A percentile compares a stretch with the other conserved stretches of the same genome.
These are phyloP conservation scores for Pterobdella sp. DNA, from an alignment of 2,888 invertebrate genomes.

Conservation along the genomic window DNA sequence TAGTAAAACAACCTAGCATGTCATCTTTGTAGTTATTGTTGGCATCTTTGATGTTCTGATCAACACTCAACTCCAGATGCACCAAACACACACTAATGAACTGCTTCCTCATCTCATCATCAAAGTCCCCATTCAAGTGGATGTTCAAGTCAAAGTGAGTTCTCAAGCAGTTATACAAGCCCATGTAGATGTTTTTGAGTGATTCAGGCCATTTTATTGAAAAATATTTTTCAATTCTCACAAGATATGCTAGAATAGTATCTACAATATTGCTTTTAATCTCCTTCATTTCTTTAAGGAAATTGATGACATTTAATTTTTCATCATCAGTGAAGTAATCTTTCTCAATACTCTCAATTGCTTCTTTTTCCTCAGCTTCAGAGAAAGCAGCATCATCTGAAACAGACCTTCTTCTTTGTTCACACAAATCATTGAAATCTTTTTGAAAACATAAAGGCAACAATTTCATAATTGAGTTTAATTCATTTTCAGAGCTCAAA, in stretches of 20 bases:
- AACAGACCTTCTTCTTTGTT: background rate
- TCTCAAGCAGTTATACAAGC: background rate
- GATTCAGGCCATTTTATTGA: background rate
- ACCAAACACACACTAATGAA: background rate
- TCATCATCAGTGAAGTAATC: background rate
- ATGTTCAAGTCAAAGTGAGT: background rate
- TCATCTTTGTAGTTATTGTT: background rate
- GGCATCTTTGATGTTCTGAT: background rate
- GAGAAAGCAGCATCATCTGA: background rate
- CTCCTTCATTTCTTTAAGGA: background rate
- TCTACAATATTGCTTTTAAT: background rate
- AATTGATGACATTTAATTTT: background rate
- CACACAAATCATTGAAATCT: background rate
- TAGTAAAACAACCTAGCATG: too few species aligned
- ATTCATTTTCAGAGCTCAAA: background rate
- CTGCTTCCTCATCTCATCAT: background rate
- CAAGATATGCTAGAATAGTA: background rate
- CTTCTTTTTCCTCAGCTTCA: too few species aligned
- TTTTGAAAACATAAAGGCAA: conserved; percentile 6
- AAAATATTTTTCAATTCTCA: background rate
- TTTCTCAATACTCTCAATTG: background rate
- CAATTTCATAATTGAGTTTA: background rate
- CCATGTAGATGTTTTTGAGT: background rate
- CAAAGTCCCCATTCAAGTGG: conserved; percentile 3
- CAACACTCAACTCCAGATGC: background rate